phyloP scores from a whole-genome alignment of 2,113 vertebrate species.

The Xyliphius kryptos region DNA sequence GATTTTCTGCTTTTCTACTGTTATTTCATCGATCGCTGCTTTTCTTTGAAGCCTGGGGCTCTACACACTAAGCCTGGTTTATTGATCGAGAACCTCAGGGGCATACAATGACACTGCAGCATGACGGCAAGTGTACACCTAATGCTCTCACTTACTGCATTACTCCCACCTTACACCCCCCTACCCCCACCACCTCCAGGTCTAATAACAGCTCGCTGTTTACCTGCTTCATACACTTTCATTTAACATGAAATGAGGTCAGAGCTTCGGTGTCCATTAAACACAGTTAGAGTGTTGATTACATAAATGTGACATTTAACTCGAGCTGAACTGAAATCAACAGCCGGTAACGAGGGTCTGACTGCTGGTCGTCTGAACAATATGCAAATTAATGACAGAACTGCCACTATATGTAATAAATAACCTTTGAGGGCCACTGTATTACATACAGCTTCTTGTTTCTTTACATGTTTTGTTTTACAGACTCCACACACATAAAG shows the following conservation, averaged over 20 bases:
- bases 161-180: not conserved
- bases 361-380: too few relatives aligned
- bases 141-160: slow-evolving; percentile 25
- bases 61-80: slow-evolving; percentile 22
- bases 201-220: slow-evolving; percentile 14
- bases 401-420: too few relatives aligned
- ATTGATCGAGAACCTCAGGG: slow-evolving; percentile 29
- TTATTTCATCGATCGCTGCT: slow-evolving; percentile 28
- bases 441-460: too few relatives aligned
- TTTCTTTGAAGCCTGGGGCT: slow-evolving; percentile 9
- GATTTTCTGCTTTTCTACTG: slow-evolving; percentile 12
- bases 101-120: slow-evolving; percentile 18
- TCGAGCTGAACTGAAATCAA: too few relatives aligned
- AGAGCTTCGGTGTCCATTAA: too few relatives aligned
- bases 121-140: slow-evolving; percentile 25
- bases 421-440: too few relatives aligned
- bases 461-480: too few relatives aligned
- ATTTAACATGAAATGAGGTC: slow-evolving; percentile 9
- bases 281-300: too few relatives aligned
- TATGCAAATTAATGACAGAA: too few relatives aligned
- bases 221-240: slow-evolving; percentile 6
- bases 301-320: too few relatives aligned
- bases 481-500: too few relatives aligned
- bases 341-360: too few relatives aligned
- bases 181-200: not conserved